Conservation (phyloP, 2,113 vertebrate species). For the Silurus meridionalis region DNA sequence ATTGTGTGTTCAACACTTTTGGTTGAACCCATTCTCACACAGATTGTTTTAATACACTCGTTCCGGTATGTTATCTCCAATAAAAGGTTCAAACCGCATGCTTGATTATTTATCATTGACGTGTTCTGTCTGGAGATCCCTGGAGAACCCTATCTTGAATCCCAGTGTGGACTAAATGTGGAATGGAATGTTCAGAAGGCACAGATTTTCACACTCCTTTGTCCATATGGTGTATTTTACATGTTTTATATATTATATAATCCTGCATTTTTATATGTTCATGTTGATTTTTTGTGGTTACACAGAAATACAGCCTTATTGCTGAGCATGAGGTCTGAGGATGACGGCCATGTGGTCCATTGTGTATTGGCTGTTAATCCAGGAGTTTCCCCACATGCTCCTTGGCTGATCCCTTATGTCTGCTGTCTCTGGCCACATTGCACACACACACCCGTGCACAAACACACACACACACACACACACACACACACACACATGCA, state of each 20-base stretch:
- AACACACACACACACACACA: slow-evolving; percentile 18
- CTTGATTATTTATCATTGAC: too few species aligned
- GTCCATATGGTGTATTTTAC: not conserved
- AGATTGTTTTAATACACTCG: too few species aligned
- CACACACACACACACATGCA: slow-evolving; percentile 16
- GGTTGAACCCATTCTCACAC: too few species aligned
- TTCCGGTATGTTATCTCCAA: too few species aligned
- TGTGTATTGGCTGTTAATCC: slow-evolving; percentile 66
- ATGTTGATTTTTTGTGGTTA: not conserved
- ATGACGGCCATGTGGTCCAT: slow-evolving; percentile 68
- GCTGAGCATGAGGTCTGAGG: slow-evolving; percentile 5
- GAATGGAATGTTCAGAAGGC: too few species aligned
- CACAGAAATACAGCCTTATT: not conserved
- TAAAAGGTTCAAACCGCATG: too few species aligned
- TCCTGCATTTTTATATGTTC: not conserved
- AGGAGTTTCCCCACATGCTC: slow-evolving; percentile 68
- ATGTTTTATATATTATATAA: not conserved
- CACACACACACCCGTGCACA: slow-evolving; percentile 23
- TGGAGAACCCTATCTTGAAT: too few species aligned
- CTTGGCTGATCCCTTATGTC: slow-evolving; percentile 66
- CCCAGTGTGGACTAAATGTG: too few species aligned
- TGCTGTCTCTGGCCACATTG: slow-evolving; percentile 55
- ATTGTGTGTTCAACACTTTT: too few species aligned
- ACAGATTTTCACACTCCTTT: not conserved
- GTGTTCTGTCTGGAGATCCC: too few species aligned